Evolutionary conservation across 2,113 vertebrate genomes (phyloP).

Genomic region (Myanophis thanlyinensis): DNA sequence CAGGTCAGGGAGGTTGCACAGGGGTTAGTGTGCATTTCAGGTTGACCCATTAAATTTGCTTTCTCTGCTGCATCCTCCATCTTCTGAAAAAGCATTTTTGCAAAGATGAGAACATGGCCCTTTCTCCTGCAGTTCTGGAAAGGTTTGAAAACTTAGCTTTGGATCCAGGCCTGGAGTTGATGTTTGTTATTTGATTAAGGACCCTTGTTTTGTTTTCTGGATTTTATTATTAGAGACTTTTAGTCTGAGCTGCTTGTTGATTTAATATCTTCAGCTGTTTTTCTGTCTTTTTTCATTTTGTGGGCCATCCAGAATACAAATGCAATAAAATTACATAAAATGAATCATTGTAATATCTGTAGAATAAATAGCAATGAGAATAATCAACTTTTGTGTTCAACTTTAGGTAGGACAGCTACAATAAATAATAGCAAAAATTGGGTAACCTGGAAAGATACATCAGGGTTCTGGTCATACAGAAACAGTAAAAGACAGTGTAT

Average conservation of each 20-base stretch:
- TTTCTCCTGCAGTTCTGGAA: neutral
- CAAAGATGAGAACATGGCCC: neutral
- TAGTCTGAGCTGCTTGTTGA: neutral
- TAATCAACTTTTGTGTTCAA: too few species aligned
- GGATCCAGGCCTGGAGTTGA: neutral
- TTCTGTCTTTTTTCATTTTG: too few species aligned
- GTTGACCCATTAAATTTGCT: neutral
- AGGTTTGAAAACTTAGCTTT: neutral
- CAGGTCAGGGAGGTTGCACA: neutral
- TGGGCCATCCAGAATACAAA: too few species aligned
- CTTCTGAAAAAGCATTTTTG: neutral
- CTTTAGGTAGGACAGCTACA: too few species aligned
- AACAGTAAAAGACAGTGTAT: too few species aligned
- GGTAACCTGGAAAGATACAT: too few species aligned
- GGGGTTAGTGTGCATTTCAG: neutral
- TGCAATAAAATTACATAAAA: too few species aligned
- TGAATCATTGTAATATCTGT: too few species aligned
- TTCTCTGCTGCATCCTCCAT: neutral
- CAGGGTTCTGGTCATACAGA: too few species aligned
- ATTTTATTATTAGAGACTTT: neutral
- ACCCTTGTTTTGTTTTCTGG: neutral
- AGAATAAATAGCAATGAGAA: too few species aligned
- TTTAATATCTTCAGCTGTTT: too few species aligned
- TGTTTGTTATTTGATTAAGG: neutral
- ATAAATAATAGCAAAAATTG: too few species aligned